phyloP scores from a whole-genome alignment of 2,888 invertebrate genomes.

The Rhamphomyia laevipes region DNA sequence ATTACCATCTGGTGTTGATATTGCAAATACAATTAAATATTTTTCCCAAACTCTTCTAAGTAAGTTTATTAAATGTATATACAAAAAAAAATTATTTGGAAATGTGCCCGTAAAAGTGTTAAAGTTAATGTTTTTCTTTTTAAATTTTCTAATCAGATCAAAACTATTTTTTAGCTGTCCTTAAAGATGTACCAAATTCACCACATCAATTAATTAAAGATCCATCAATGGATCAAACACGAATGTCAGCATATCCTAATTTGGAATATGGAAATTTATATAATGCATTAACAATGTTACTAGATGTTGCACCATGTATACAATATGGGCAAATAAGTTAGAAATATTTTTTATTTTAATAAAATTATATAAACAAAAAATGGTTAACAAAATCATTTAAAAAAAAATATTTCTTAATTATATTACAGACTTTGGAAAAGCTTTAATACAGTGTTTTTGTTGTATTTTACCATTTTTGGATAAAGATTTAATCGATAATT shows the following conservation, averaged over 20 bases:
- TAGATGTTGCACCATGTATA: slow-evolving; percentile 87
- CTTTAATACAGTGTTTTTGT: slow-evolving; percentile 84
- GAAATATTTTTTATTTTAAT: slow-evolving; percentile 4
- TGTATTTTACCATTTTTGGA: slow-evolving; percentile 94
- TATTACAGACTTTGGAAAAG: slow-evolving; percentile 77
- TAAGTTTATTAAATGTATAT: slow-evolving; percentile 42
- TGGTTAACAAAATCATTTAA: not conserved
- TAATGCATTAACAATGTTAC: slow-evolving; percentile 64
- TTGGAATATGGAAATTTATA: slow-evolving; percentile 94
- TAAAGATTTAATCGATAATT: slow-evolving; percentile 87
- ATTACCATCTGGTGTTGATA: slow-evolving; percentile 87
- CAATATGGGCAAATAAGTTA: slow-evolving; percentile 77
- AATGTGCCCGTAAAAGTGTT: not conserved
- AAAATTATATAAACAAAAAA: not conserved
- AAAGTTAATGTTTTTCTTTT: not conserved
- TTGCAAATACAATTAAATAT: slow-evolving; percentile 95
- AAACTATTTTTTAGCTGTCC: slow-evolving; percentile 59
- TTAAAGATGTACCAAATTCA: slow-evolving; percentile 92
- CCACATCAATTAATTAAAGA: slow-evolving; percentile 84
- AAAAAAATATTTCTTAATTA: not conserved
- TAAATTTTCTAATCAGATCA: not conserved
- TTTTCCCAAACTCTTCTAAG: slow-evolving; percentile 94
- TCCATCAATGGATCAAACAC: slow-evolving; percentile 70
- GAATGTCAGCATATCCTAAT: slow-evolving; percentile 89
- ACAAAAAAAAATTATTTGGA: not conserved